Conservation (phyloP, 2,113 vertebrate genomes). For the Eubucco bourcierii region DNA sequence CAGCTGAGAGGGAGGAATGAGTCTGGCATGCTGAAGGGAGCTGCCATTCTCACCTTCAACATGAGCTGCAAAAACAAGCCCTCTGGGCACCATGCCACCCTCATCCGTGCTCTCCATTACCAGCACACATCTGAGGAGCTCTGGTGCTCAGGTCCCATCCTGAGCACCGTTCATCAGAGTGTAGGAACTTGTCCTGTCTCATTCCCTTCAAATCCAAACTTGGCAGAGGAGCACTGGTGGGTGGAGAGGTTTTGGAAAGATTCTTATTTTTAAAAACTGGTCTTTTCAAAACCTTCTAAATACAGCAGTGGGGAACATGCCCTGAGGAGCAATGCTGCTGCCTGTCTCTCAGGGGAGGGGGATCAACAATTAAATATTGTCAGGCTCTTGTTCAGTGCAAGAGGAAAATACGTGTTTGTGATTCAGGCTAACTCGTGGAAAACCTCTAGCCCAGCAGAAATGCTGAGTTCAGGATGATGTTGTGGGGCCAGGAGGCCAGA, state of each 20-base stretch:
- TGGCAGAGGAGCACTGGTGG: constrained; percentile 38
- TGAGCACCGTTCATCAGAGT: not conserved
- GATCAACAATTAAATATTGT: constrained; percentile 60
- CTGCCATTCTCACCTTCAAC: not conserved
- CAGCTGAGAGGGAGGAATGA: not conserved
- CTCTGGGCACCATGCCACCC: not conserved
- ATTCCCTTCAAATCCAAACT: constrained; percentile 32
- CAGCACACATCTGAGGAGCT: not conserved
- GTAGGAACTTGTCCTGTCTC: constrained; percentile 1
- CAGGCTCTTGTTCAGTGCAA: not conserved
- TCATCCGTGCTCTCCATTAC: not conserved
- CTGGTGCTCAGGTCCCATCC: not conserved
- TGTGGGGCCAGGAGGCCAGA: not conserved
- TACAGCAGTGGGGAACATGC: constrained; percentile 53
- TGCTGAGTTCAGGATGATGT: not conserved
- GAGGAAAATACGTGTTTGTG: not conserved
- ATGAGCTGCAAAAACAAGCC: not conserved
- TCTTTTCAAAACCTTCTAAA: constrained; percentile 60
- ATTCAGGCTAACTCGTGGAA: constrained; percentile 25
- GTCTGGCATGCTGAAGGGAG: not conserved
- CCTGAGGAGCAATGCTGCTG: constrained; percentile 39
- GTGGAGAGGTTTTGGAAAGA: constrained; percentile 39
- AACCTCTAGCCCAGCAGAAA: constrained; percentile 29
- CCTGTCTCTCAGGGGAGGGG: constrained; percentile 46
- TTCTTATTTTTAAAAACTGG: constrained; percentile 8